These are phyloP conservation scores for Glaucidium brasilianum DNA, from an alignment of 2,113 vertebrate genomes.

Conservation along the genomic window DNA sequence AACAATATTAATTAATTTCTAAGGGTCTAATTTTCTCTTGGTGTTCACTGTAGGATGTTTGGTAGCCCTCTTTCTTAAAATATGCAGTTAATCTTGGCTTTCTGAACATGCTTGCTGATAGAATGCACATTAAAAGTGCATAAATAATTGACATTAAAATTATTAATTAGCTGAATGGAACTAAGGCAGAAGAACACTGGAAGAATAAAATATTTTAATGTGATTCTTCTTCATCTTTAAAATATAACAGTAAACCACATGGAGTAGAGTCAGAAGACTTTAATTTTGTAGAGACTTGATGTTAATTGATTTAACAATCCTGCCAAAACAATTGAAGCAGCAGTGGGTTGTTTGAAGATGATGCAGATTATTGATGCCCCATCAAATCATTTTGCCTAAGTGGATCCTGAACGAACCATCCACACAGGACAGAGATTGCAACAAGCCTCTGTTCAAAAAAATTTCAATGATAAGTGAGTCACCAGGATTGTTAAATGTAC, in stretches of 20 bases:
- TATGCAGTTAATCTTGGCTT: not conserved
- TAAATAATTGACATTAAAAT: not conserved
- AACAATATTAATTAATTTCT: not conserved
- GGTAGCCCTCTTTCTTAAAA: not conserved
- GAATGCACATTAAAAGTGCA: not conserved
- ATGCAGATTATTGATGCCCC: constrained; percentile 33
- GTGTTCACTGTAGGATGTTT: not conserved
- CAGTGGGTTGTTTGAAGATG: constrained; percentile 54
- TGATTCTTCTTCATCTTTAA: not conserved
- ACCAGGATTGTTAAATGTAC: not conserved
- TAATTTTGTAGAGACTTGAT: constrained; percentile 41
- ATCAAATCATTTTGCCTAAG: constrained; percentile 41
- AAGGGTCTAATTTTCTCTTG: not conserved
- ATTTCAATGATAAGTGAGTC: not conserved
- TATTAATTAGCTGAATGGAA: not conserved
- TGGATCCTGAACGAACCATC: constrained; percentile 30
- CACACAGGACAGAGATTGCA: not conserved
- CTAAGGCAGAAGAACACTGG: not conserved
- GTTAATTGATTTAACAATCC: constrained; percentile 58
- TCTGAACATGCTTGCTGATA: not conserved
- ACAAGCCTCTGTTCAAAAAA: not conserved
- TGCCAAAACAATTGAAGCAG: constrained; percentile 64
- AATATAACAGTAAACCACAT: constrained; percentile 9
- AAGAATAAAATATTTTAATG: not conserved
- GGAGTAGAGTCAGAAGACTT: constrained; percentile 37